Evolutionary conservation across 1,140 invertebrate species (phyloP).

Genomic region (Sitophilus oryzae): DNA sequence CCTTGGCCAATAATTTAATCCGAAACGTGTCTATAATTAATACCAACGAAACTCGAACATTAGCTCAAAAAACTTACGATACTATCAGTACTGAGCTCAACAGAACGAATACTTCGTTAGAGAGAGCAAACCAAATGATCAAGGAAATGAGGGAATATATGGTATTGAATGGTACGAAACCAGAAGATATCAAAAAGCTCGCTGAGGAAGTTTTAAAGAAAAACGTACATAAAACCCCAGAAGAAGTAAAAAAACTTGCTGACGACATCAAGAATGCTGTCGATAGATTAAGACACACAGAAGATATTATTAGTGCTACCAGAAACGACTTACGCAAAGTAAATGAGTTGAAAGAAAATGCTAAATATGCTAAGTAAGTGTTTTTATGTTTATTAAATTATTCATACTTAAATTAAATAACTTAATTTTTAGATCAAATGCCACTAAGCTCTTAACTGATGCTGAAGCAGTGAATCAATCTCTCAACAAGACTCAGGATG

Average conservation of each 20-base stretch:
- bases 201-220: slow-evolving; percentile 66
- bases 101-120: slow-evolving; percentile 42
- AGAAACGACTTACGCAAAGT: slow-evolving; percentile 69
- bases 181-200: slow-evolving; percentile 71
- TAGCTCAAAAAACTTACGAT: slow-evolving; percentile 34
- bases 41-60: slow-evolving; percentile 34
- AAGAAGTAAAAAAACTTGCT: slow-evolving; percentile 79
- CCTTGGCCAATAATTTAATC: slow-evolving; percentile 63
- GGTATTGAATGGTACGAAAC: slow-evolving; percentile 67
- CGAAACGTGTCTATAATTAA: slow-evolving; percentile 50
- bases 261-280: slow-evolving; percentile 81
- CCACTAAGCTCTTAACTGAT: slow-evolving; percentile 52
- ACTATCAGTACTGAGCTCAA: slow-evolving; percentile 29
- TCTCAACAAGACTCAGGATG: slow-evolving; percentile 61
- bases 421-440: slow-evolving; percentile 38
- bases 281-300: slow-evolving; percentile 79
- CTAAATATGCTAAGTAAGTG: slow-evolving; percentile 68
- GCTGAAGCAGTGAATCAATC: slow-evolving; percentile 54
- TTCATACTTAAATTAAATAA: no score
- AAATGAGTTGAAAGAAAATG: slow-evolving; percentile 65
- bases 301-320: slow-evolving; percentile 82
- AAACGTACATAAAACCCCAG: slow-evolving; percentile 52
- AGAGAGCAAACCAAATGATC: slow-evolving; percentile 53
- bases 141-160: slow-evolving; percentile 71
- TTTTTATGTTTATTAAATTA: no score